Evolutionary conservation across 2,797 vertebrate genomes (phyloP), one percentile per base, ranked within the genome.

Genomic region (Gallinago stenura): DNA sequence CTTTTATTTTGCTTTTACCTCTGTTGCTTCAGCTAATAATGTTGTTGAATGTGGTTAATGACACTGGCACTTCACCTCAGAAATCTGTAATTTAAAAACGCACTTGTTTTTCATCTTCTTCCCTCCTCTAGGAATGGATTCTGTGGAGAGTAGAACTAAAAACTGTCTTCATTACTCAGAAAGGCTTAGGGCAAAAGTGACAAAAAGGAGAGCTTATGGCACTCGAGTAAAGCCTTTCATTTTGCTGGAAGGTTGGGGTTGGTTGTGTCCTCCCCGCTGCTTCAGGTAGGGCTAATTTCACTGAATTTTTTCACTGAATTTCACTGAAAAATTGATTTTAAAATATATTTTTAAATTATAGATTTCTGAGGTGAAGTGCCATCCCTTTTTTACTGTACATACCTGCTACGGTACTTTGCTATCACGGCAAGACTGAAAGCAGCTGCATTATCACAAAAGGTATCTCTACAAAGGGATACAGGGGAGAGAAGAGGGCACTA

Each of bases 221-320:
- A 25, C n/a, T 80, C 0, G 0, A 93, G 15, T 56, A 80, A 64
- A 54, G 41, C 16, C 16, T 46, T 21, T 26, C 1, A 60, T 48
- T 75, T 54, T 19, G n/a, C 50, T 78, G 16, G 41, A 80, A 79
- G 22, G 31, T 79, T 83, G 6, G 10, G 5, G 12, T 84, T 87
- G 10, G n/a, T 45, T 53, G 12, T 1, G 0, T 10, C 13, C 14
- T 46, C 26, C 8, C 18, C 2, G 3, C 2, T 11, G 18, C 17
- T 50, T 66, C 35, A 61, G 4, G 46, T 13, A 39, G 15, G 19
- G 7, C 30, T 68, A 10, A 75, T 51, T 89, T 73, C 37, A 39
- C 37, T 39, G 37, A 37, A 37, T 37, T 37, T 37, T 37, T 37
- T 37, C 37, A 37, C 37, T 12, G 37, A 39, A 39, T 39, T 39